Base-by-base conservation (phyloP, 2,888 invertebrate genomes). In the Palloptera scutellata region DNA sequence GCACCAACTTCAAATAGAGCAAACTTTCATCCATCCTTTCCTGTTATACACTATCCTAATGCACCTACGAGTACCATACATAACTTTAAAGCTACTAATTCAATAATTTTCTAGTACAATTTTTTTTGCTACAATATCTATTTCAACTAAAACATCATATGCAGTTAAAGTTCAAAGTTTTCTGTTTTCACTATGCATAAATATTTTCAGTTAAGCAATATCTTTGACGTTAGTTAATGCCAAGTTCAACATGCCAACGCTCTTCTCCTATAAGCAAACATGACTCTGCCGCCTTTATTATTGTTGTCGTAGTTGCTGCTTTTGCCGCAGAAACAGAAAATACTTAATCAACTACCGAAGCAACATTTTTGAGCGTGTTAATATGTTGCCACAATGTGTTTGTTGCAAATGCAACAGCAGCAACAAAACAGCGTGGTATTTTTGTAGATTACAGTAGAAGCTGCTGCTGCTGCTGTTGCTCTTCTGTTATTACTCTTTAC, bases 201-300 rank as follows among this genome's bases (percentile, higher is more conserved):
- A 30, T 4, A 30, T 30, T 30, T 30, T 30, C 30, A 30, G 30
- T 30, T 4, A 30, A 30, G 6, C 6, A 30, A 30, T 30, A 30
- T 4, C 6, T 30, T 48, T 30, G 8, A 61, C 41, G 51, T 13
- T 30, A 30, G 8, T 61, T 13, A 53, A 61, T 61, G 61, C 20
- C 61, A 61, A 61, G 61, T 61, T 61, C 61, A 61, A 61, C 41
- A 53, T 53, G 61, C 61, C 53, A 61, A 61, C 61, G 52, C 15
- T 52, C 13, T 17, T 52, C 20, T 15, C 12, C 13, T 17, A n/a
- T 12, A 12, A 10, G 15, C 17, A 17, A n/a, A 13, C 15, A 13
- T 17, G 13, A 5, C 17, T 8, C 8, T 54, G 54, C 54, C 8
- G 54, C 20, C 17, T 13, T 19, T 54, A 15, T n/a, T 19, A 6